Evolutionary conservation across 2,797 vertebrate genomes (phyloP).

Genomic region (Gobio occitaniae): DNA sequence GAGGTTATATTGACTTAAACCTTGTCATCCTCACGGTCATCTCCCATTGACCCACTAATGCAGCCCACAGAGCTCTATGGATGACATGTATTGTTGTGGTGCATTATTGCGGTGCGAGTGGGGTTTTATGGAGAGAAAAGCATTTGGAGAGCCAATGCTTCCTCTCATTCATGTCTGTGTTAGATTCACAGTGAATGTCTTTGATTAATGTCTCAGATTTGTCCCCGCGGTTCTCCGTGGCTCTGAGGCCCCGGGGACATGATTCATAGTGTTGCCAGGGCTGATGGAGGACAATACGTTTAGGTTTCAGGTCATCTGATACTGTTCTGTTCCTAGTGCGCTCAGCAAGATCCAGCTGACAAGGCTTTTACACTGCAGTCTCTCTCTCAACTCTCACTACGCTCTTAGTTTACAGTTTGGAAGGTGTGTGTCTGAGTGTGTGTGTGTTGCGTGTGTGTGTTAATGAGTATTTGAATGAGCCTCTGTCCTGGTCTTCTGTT

Average conservation of each 20-base stretch:
- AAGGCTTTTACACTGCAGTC: slow-evolving; percentile 63
- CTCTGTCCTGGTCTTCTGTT: slow-evolving; percentile 43
- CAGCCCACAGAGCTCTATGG: not conserved
- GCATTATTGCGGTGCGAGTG: not conserved
- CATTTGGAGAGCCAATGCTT: not conserved
- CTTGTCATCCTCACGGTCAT: slow-evolving; percentile 16
- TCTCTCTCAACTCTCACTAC: slow-evolving; percentile 48
- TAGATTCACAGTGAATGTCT: slow-evolving; percentile 37
- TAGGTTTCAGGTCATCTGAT: slow-evolving; percentile 77
- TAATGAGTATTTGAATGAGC: slow-evolving; percentile 45
- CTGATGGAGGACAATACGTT: slow-evolving; percentile 74
- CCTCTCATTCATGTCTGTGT: slow-evolving; percentile 32
- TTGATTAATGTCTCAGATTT: slow-evolving; percentile 56
- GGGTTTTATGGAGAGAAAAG: not conserved
- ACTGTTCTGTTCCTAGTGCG: slow-evolving; percentile 64
- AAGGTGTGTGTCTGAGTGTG: slow-evolving; percentile 7
- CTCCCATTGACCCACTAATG: slow-evolving; percentile 30
- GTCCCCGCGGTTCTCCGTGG: slow-evolving; percentile 28
- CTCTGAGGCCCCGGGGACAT: slow-evolving; percentile 47
- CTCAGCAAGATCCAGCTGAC: slow-evolving; percentile 79
- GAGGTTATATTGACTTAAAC: slow-evolving; percentile 31
- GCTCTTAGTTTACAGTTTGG: slow-evolving; percentile 41
- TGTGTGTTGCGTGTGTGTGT: not conserved
- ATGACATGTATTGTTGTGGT: not conserved
- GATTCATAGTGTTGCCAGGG: slow-evolving; percentile 56